Evolutionary conservation across 2,797 vertebrate genomes (phyloP).

Genomic region (Danio choprae): DNA sequence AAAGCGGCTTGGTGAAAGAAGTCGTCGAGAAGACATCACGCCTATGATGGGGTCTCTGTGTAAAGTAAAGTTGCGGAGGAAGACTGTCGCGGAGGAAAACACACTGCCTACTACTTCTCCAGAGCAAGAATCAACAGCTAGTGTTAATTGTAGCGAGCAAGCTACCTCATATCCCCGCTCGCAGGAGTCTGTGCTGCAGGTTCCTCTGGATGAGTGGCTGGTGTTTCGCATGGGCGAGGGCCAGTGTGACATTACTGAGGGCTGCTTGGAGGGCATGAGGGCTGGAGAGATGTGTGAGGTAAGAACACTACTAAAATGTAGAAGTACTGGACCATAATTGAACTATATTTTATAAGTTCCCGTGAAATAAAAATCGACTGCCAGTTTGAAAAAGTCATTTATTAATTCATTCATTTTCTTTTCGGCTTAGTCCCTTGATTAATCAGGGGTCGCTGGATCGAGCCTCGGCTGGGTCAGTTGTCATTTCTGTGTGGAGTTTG

Average conservation of each 20-base stretch:
- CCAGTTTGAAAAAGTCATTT: too few species aligned
- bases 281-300: slow-evolving; percentile 83
- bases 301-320: slow-evolving; percentile 33
- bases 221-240: slow-evolving; percentile 81
- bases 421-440: too few species aligned
- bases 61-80: slow-evolving; percentile 71
- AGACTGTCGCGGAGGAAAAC: slow-evolving; percentile 42
- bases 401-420: too few species aligned
- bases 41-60: slow-evolving; percentile 84
- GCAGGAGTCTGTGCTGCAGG: slow-evolving; percentile 72
- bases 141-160: slow-evolving; percentile 20
- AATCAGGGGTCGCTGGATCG: too few species aligned
- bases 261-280: slow-evolving; percentile 86
- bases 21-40: slow-evolving; percentile 68
- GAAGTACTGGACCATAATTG: too few species aligned
- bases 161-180: slow-evolving; percentile 59
- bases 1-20: slow-evolving; percentile 59
- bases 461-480: too few species aligned
- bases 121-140: not conserved
- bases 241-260: slow-evolving; percentile 82
- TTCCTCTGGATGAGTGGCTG: slow-evolving; percentile 76
- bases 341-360: too few species aligned
- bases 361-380: too few species aligned
- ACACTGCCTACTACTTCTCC: not conserved
- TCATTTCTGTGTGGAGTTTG: too few species aligned